A percentile compares a stretch with the other conserved stretches of the same genome.
Evolutionary conservation across 1,140 invertebrate species (phyloP).

Genomic region (Drosophila tani): DNA sequence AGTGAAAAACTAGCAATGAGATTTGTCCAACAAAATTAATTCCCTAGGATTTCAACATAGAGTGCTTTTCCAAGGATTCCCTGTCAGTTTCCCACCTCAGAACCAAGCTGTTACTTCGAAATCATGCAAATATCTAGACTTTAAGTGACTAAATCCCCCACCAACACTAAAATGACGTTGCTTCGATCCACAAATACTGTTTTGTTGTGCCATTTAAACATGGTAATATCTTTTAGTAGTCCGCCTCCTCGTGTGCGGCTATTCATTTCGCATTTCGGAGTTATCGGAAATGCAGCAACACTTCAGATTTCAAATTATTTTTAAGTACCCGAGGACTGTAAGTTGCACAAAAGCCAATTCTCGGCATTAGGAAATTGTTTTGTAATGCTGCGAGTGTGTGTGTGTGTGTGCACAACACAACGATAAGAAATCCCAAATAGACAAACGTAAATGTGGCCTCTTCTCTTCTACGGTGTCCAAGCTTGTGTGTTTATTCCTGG

Average conservation of each 20-base stretch:
- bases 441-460: conserved; percentile 44
- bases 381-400: conserved; percentile 31
- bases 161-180: background rate
- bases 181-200: background rate
- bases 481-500: conserved; percentile 21
- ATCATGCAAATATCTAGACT: background rate
- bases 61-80: background rate
- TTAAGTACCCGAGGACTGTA: conserved; percentile 67
- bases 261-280: conserved; percentile 31
- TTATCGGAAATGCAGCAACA: conserved; percentile 43
- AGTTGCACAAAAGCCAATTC: conserved; percentile 78
- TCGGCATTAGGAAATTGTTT: conserved; percentile 72
- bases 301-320: conserved; percentile 73
- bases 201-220: conserved; percentile 29
- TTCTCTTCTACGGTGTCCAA: conserved; percentile 8
- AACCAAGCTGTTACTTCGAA: background rate
- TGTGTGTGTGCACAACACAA: conserved; percentile 3
- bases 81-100: background rate
- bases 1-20: background rate
- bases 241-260: conserved; percentile 3
- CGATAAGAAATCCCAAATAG: conserved; percentile 49
- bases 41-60: too few species aligned
- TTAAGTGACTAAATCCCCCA: background rate
- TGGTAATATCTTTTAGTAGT: conserved; percentile 9
- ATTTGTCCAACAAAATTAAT: background rate